A percentile compares a stretch with the other conserved stretches of the same genome.
These are phyloP conservation scores for Addax nasomaculatus DNA, from an alignment of 2,113 vertebrate genomes.

Conservation along the genomic window DNA sequence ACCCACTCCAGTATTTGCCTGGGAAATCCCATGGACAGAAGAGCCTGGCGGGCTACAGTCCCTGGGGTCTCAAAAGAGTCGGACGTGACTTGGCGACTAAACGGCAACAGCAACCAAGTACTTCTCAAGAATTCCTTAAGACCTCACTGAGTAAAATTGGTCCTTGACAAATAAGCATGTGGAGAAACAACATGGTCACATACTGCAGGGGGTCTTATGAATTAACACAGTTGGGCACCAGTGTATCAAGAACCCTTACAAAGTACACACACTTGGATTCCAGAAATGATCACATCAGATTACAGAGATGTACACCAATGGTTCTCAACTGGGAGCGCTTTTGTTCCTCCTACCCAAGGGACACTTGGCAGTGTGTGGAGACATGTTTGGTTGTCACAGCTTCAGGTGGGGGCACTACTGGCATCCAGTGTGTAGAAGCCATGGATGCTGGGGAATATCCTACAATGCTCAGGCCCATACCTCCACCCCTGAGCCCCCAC, in stretches of 20 bases:
- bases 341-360: background rate
- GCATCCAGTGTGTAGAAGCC: background rate
- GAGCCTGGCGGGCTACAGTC: background rate
- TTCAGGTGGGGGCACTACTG: background rate
- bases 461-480: background rate
- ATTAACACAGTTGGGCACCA: background rate
- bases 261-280: background rate
- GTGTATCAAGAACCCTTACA: background rate
- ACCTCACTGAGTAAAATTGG: accelerated
- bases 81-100: accelerated
- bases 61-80: background rate
- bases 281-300: background rate
- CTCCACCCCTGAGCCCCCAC: background rate
- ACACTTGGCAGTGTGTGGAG: too few relatives aligned
- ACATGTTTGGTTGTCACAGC: background rate
- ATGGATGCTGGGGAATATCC: background rate
- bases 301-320: accelerated
- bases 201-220: background rate
- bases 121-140: background rate
- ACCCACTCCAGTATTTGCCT: background rate
- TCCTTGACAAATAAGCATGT: accelerated
- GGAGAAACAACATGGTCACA: accelerated
- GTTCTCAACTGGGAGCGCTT: background rate
- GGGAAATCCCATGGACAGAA: background rate
- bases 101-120: background rate